Conservation (phyloP, 2,797 vertebrate species). For the Graptemys geographica region DNA sequence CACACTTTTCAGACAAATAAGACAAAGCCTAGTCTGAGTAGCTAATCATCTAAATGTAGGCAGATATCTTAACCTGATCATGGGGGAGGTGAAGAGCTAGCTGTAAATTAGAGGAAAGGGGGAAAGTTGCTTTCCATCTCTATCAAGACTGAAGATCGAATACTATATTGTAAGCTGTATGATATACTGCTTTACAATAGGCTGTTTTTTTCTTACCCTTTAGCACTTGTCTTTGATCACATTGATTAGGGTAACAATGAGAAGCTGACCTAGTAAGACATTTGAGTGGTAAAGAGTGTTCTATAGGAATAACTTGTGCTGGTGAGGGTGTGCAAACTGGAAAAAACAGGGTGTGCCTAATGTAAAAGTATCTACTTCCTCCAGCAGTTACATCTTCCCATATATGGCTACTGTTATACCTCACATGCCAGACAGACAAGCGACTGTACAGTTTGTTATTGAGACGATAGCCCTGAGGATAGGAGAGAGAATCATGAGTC, state of each 20-base stretch:
- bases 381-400: not conserved
- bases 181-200: not conserved
- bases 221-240: not conserved
- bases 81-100: not conserved
- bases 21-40: not conserved
- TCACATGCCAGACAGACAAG: not conserved
- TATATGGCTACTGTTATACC: not conserved
- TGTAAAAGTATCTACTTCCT: not conserved
- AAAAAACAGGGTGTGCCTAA: fast-evolving
- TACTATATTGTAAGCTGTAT: not conserved
- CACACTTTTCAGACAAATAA: not conserved
- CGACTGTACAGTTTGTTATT: not conserved
- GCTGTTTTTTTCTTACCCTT: not conserved
- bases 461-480: not conserved
- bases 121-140: not conserved
- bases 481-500: not conserved
- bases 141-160: not conserved
- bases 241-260: not conserved
- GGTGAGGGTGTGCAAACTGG: not conserved
- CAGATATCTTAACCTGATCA: not conserved
- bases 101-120: not conserved
- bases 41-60: not conserved
- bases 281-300: not conserved
- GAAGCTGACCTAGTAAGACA: not conserved
- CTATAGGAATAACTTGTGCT: not conserved